Evolutionary conservation across 1,140 invertebrate genomes (phyloP), one percentile per base, ranked within the genome.

Genomic region (Carposina sasakii): DNA sequence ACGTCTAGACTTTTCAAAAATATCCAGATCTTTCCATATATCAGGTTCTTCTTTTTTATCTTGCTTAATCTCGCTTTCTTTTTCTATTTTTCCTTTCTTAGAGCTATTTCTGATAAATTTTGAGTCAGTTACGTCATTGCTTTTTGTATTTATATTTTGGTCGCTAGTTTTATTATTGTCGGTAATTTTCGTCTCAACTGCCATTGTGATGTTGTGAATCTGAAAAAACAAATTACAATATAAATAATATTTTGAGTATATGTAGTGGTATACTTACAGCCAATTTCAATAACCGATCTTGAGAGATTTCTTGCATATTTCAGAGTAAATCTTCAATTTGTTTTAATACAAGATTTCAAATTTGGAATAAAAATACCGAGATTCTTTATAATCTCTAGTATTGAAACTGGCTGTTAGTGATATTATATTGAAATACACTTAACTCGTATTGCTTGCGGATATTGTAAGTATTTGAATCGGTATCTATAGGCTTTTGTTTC

Each of bases 1-100:
- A 23, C 86, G 75, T 43, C 66, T 81, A 26, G 85, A 64, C 62
- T 88, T 89, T 61, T 90, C 85, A 26, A 75, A 77, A 67, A 88
- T 85, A 34, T 76, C 72, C 57, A 88, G 71, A 30, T 72, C 69
- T 49, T 70, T 76, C 76, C 82, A 87, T 51, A 45, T 54, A 9
- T 71, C 71, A n/a, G n/a, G n/a, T 47, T 61, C 61, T 31, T 61
- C 55, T 26, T 69, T 57, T 20, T 45, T 50, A 37, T 57, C 52
- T 21, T 61, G 52, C n/a, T n/a, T n/a, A n/a, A n/a, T n/a, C 20
- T 43, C 39, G 13, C 20, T 30, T 37, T 62, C 46, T 60, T 73
- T 71, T 40, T 59, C 54, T 22, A 54, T 54, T 66, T 69, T 75
- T 26, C 39, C 55, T 59, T 73, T 75, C 15, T 40, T 67, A 44